Evolutionary conservation across 2,113 vertebrate genomes (phyloP).

Genomic region (Cathartes aura): DNA sequence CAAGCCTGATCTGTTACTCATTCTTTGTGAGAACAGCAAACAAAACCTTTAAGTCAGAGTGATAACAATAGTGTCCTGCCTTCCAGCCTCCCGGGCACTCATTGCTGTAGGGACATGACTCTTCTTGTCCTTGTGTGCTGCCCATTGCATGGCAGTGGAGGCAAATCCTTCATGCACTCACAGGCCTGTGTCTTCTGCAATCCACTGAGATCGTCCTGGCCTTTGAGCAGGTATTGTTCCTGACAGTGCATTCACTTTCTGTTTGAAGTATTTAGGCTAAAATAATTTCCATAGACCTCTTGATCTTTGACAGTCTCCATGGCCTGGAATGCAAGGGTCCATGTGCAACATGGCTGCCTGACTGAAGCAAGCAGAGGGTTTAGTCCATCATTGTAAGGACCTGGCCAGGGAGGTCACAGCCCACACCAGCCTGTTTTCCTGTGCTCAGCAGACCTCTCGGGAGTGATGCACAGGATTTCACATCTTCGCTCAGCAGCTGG

Average conservation of each 20-base stretch:
- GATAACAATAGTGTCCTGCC: background rate
- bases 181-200: background rate
- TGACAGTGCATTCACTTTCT: background rate
- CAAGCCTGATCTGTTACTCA: background rate
- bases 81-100: background rate
- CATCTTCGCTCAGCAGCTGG: background rate
- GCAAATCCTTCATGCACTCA: background rate
- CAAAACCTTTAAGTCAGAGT: background rate
- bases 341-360: rapidly evolving
- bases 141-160: background rate
- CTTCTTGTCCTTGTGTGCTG: background rate
- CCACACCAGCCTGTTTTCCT: background rate
- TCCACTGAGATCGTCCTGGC: background rate
- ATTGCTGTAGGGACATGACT: background rate
- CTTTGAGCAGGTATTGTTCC: background rate
- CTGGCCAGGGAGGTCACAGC: background rate
- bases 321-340: background rate
- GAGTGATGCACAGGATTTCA: background rate
- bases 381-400: rapidly evolving
- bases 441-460: background rate
- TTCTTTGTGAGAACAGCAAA: conserved; percentile 8
- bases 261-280: background rate
- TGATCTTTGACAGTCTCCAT: background rate
- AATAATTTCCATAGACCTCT: background rate
- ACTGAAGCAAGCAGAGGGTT: background rate